phyloP scores from a whole-genome alignment of 1,140 invertebrate species.

The Bemisia tabaci region DNA sequence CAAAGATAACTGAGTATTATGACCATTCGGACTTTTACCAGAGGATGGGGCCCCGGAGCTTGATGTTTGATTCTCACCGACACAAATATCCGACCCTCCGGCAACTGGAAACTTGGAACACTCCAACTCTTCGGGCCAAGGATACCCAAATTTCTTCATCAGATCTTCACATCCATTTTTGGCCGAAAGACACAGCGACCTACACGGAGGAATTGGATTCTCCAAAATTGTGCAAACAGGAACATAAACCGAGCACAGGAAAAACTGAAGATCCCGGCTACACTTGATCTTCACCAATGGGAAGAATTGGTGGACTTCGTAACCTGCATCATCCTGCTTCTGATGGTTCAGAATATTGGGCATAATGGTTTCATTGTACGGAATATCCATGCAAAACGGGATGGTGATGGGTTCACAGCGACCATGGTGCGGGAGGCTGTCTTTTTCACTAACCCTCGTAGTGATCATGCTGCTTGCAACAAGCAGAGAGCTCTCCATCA shows the following conservation, averaged over 20 bases:
- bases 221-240: constrained; percentile 92
- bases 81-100: constrained; percentile 53
- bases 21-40: neutral
- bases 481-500: no score
- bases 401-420: constrained; percentile 88
- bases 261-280: constrained; percentile 84
- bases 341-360: constrained; percentile 86
- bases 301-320: constrained; percentile 86
- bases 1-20: neutral
- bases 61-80: constrained; percentile 65
- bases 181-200: constrained; percentile 77
- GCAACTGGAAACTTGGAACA: constrained; percentile 80
- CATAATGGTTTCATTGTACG: constrained; percentile 92
- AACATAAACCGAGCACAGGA: constrained; percentile 89
- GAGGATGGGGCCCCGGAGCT: constrained; percentile 5
- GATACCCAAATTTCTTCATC: constrained; percentile 85
- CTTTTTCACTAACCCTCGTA: constrained; percentile 18
- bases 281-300: constrained; percentile 94
- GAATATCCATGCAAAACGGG: constrained; percentile 78
- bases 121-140: constrained; percentile 86
- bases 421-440: constrained; percentile 53
- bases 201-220: constrained; percentile 78
- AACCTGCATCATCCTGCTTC: constrained; percentile 87
- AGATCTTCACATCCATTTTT: constrained; percentile 74
- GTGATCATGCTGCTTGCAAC: neutral